These are phyloP conservation scores for Gymnocephalus cernua DNA, from an alignment of 2,113 vertebrate genomes.

Conservation along the genomic window DNA sequence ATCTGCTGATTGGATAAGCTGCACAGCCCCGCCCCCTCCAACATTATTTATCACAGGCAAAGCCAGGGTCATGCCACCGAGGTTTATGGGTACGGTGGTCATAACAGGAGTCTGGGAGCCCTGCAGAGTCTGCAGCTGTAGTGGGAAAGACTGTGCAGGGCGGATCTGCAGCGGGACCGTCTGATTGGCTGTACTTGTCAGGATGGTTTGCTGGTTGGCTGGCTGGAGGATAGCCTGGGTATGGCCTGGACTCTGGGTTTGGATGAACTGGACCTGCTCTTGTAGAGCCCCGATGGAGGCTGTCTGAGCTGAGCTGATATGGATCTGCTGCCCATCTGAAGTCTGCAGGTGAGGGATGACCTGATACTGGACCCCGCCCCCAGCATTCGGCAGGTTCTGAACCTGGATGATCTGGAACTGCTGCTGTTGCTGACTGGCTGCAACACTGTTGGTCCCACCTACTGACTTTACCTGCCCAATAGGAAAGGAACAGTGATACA, in stretches of 20 bases:
- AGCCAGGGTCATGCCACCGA: slow-evolving; percentile 96
- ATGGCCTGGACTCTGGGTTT: slow-evolving; percentile 86
- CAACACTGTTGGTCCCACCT: slow-evolving; percentile 66
- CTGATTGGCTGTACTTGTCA: slow-evolving; percentile 92
- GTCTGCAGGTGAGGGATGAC: slow-evolving; percentile 98
- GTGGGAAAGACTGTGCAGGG: slow-evolving; percentile 94
- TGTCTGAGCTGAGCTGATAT: slow-evolving; percentile 90
- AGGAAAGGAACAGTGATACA: slow-evolving; percentile 4
- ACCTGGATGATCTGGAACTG: slow-evolving; percentile 97
- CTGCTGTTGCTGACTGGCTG: slow-evolving; percentile 78
- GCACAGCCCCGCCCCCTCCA: slow-evolving; percentile 88
- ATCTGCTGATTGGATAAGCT: slow-evolving; percentile 91
- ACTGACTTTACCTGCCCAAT: slow-evolving; percentile 85
- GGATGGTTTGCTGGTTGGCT: slow-evolving; percentile 83
- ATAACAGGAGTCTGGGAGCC: slow-evolving; percentile 94
- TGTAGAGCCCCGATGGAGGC: slow-evolving; percentile 85
- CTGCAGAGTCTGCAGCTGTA: slow-evolving; percentile 95
- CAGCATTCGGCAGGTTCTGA: slow-evolving; percentile 90
- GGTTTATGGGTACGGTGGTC: slow-evolving; percentile 97
- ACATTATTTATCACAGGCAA: slow-evolving; percentile 96
- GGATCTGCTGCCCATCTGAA: slow-evolving; percentile 95
- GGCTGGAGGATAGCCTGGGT: slow-evolving; percentile 92
- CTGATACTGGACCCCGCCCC: slow-evolving; percentile 95
- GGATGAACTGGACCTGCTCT: slow-evolving; percentile 97
- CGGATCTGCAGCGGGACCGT: slow-evolving; percentile 95